Percentiles rank a stretch among this genome's conserved stretches.
Conservation (phyloP, 2,113 vertebrate genomes). For the Peucedramus taeniatus region DNA sequence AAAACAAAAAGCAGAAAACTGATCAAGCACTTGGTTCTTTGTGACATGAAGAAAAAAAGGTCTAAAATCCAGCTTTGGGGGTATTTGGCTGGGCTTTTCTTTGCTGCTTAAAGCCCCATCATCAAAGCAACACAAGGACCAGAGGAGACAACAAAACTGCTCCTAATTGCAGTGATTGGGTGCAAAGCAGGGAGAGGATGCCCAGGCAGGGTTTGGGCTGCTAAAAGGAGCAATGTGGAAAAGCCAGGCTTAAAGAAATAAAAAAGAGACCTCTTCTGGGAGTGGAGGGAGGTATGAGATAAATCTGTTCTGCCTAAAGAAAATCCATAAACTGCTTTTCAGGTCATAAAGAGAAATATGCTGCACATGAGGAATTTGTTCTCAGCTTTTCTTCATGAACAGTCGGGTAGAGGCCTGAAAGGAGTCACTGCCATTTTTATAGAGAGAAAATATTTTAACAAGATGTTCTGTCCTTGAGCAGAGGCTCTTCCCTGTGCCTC, state of each 20-base stretch:
- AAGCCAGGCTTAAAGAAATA: background rate
- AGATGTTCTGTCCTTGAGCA: background rate
- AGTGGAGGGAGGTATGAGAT: background rate
- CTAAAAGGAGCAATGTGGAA: background rate
- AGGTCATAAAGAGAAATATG: background rate
- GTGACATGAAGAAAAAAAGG: background rate
- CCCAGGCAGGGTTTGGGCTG: background rate
- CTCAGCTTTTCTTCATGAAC: background rate
- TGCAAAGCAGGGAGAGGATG: background rate
- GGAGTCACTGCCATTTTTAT: background rate
- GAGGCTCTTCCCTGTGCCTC: background rate
- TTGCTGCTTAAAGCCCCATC: background rate
- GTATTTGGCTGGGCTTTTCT: rapidly evolving
- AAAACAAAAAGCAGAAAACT: background rate
- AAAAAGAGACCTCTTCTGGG: background rate
- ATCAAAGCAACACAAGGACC: background rate
- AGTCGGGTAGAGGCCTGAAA: background rate
- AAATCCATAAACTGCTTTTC: background rate
- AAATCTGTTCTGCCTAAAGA: background rate
- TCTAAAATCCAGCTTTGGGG: background rate
- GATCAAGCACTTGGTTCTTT: background rate
- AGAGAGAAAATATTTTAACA: background rate
- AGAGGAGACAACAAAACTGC: background rate
- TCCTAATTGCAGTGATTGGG: background rate
- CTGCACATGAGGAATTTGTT: background rate